Evolutionary conservation across 2,113 vertebrate species (phyloP), one percentile per base, ranked within the genome.

Genomic region (Pithys albifrons): DNA sequence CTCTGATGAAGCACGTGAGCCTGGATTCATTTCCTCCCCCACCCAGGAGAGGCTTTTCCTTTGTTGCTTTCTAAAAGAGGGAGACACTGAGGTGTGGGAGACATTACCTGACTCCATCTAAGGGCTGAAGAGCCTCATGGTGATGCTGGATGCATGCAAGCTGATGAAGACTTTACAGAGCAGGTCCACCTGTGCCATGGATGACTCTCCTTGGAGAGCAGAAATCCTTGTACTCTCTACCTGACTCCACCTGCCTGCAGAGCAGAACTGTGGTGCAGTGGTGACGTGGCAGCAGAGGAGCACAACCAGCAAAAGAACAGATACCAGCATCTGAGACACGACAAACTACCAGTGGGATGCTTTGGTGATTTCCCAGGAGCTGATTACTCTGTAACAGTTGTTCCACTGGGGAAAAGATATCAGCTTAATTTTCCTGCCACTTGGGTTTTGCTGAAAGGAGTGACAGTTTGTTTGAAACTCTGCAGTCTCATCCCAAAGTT

Each of bases 221-320:
- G 57, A 89, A 84, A 78, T n/a, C 23, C 51, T 64, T 29, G 14
- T 25, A 10, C 48, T 46, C 11, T 78, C 48, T 64, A 20, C 33
- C 14, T 25, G 29, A 13, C 33, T 35, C 61, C 45, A 86, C 45
- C 20, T 0, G 0, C 31, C 64, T 77, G 46, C 20, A 31, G 59
- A 74, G 67, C 4, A 3, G 62, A 67, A 59, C 35, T 2, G 1
- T 14, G 19, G 35, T 48, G 28, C 71, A 59, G 41, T 0, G 0
- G 51, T n/a, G 43, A 33, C 19, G 0, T 59, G 48, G 39, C 25
- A 67, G 19, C 0, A 0, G 35, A 80, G 72, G 37, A 86, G 43
- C 46, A 48, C 4, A 3, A 29, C 19, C 66, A 70, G 46, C 31
- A 52, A 61, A 81, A 86, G 45, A 37, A 80, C 31, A 87, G 43